These are phyloP conservation scores for Myocastor coypus DNA, from an alignment of 2,113 vertebrate genomes.

Conservation along the genomic window DNA sequence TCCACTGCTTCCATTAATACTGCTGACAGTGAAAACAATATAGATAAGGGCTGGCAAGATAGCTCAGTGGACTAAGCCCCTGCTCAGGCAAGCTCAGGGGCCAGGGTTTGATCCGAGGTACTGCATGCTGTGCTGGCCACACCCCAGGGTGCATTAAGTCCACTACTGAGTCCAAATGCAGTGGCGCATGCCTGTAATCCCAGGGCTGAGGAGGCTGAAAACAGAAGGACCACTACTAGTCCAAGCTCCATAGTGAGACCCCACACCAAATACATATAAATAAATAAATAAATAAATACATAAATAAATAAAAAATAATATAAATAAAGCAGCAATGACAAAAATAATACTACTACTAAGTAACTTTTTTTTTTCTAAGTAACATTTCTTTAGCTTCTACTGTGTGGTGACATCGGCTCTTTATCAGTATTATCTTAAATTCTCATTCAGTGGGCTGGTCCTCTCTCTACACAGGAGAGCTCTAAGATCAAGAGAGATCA, in stretches of 20 bases:
- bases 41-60: background rate
- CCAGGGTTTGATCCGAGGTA: no score
- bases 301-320: background rate
- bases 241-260: no score
- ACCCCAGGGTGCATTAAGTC: no score
- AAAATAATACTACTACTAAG: background rate
- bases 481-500: background rate
- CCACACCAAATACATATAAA: no score
- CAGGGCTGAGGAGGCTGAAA: no score
- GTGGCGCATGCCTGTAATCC: no score
- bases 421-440: background rate
- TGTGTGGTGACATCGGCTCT: background rate
- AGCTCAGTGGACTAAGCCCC: no score
- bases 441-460: background rate
- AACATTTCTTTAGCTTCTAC: background rate
- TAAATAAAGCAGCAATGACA: background rate
- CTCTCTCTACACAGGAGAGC: background rate
- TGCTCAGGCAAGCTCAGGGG: no score
- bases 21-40: background rate
- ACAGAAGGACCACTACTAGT: no score
- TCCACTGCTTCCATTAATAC: background rate
- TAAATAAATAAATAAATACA: no score
- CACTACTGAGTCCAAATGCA: no score
- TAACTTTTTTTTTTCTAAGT: background rate
- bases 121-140: no score